These are phyloP conservation scores for Fringilla coelebs DNA, from an alignment of 2,797 vertebrate genomes.

Conservation along the genomic window DNA sequence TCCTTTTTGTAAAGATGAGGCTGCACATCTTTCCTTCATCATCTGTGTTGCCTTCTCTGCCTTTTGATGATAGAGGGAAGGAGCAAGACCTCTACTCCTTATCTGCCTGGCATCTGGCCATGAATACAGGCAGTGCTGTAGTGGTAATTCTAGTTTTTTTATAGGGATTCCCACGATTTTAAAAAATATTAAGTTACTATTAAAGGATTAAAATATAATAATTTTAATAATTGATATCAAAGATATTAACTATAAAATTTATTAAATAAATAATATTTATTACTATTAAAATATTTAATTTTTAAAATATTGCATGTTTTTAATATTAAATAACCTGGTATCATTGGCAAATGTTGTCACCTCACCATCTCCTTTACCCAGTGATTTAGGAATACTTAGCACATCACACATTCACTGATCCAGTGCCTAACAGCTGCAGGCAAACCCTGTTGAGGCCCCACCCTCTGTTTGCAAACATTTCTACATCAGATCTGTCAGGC, in stretches of 20 bases:
- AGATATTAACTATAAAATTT: background rate
- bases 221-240: too few species aligned
- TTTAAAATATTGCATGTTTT: background rate
- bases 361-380: background rate
- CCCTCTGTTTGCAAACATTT: background rate
- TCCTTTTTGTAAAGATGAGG: background rate
- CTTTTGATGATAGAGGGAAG: background rate
- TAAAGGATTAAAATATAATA: background rate
- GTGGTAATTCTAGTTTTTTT: background rate
- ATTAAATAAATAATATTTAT: background rate
- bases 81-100: background rate
- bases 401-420: background rate
- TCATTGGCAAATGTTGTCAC: background rate
- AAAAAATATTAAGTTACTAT: background rate
- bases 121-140: background rate
- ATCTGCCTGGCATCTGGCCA: background rate
- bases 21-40: background rate
- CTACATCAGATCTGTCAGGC: background rate
- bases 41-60: background rate
- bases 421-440: background rate
- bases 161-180: background rate
- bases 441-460: background rate
- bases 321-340: background rate
- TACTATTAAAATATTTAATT: background rate
- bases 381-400: background rate